Evolutionary conservation across 2,888 invertebrate genomes (phyloP).

Genomic region (Rugalucina vietnamica): DNA sequence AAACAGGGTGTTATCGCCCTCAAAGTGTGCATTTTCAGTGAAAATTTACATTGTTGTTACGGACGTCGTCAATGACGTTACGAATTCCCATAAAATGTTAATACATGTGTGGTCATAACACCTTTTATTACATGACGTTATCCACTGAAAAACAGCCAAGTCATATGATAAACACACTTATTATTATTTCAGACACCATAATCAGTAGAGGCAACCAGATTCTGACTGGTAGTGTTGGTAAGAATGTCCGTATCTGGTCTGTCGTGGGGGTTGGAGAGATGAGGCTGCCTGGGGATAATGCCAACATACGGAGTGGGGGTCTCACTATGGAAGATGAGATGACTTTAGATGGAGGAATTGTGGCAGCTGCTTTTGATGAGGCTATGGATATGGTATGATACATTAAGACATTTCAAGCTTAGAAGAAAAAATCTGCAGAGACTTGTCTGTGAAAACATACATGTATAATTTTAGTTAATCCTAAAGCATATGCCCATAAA

Average conservation of each 20-base stretch:
- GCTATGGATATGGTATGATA: constrained; percentile 81
- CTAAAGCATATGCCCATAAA: too few species aligned
- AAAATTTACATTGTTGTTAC: too few species aligned
- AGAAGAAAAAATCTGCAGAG: neutral
- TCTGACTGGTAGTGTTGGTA: constrained; percentile 78
- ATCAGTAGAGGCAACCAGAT: constrained; percentile 74
- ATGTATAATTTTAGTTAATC: too few species aligned
- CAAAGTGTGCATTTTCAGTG: too few species aligned
- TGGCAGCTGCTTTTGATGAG: constrained; percentile 81
- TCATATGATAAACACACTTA: too few species aligned
- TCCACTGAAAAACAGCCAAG: too few species aligned
- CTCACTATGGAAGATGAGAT: constrained; percentile 83
- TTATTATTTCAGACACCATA: constrained; percentile 69
- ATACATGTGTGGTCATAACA: too few species aligned
- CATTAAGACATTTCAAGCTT: neutral
- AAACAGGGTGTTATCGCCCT: too few species aligned
- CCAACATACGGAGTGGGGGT: constrained; percentile 68
- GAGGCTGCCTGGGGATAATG: constrained; percentile 68
- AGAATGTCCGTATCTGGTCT: constrained; percentile 80
- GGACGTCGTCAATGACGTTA: too few species aligned
- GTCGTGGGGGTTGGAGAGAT: constrained; percentile 77
- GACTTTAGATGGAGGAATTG: constrained; percentile 80
- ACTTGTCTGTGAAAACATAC: neutral
- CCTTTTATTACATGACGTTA: too few species aligned
- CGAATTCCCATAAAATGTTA: too few species aligned